phyloP scores from a whole-genome alignment of 2,113 vertebrate genomes.

The Ceyx melanurus region DNA sequence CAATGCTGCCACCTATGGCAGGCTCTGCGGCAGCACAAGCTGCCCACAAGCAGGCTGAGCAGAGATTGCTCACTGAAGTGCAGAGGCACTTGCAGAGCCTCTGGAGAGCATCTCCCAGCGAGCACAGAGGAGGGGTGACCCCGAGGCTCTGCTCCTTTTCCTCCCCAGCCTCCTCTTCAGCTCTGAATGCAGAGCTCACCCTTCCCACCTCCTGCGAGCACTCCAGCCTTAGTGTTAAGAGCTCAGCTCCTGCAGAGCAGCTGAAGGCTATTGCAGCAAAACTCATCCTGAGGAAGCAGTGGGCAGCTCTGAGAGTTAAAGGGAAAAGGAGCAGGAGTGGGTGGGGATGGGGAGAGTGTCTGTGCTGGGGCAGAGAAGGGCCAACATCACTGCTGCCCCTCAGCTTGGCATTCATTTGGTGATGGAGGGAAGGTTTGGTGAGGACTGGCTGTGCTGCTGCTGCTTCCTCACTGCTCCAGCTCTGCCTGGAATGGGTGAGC shows the following conservation, averaged over 20 bases:
- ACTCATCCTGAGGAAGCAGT: rapidly evolving
- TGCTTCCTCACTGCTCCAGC: rapidly evolving
- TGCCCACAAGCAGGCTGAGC: rapidly evolving
- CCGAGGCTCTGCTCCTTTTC: not conserved
- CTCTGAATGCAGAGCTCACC: rapidly evolving
- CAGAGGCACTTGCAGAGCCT: rapidly evolving
- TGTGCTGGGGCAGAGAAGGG: not conserved
- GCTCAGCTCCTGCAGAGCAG: not conserved
- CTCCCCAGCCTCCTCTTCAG: too few species aligned
- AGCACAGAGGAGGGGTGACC: not conserved
- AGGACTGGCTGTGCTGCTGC: not conserved
- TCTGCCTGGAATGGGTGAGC: not conserved
- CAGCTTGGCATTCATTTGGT: rapidly evolving
- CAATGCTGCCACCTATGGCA: constrained; percentile 71
- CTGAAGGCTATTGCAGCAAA: rapidly evolving
- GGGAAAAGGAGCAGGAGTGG: not conserved
- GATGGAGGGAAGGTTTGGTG: rapidly evolving
- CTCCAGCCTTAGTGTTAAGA: rapidly evolving
- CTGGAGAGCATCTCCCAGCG: not conserved
- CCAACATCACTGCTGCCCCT: not conserved
- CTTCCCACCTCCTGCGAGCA: not conserved
- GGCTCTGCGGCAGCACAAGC: not conserved
- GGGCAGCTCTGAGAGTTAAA: not conserved
- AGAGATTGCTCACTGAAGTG: not conserved
- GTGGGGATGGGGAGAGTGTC: not conserved